Evolutionary conservation across 2,888 invertebrate genomes (phyloP).

Genomic region (Volucella bombylans): DNA sequence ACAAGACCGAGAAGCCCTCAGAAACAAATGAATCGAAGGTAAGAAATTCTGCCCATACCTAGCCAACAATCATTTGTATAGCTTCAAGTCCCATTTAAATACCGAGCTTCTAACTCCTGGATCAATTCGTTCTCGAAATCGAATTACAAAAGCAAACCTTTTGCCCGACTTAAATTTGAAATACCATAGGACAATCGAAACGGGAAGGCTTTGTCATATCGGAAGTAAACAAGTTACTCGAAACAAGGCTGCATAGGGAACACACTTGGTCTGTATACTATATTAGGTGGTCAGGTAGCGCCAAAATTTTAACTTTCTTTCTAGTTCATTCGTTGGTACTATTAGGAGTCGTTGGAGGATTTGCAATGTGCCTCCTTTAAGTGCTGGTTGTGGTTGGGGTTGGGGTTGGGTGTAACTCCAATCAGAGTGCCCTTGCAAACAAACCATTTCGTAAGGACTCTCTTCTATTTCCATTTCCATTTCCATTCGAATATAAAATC

Average conservation of each 20-base stretch:
- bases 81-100: constrained; percentile 60
- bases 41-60: too few relatives aligned
- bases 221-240: too few relatives aligned
- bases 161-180: constrained; percentile 56
- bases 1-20: too few relatives aligned
- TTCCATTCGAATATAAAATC: constrained; percentile 46
- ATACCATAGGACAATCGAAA: constrained; percentile 17
- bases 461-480: constrained; percentile 50
- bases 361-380: constrained; percentile 55
- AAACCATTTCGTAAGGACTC: constrained; percentile 31
- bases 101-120: constrained; percentile 38
- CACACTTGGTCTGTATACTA: constrained; percentile 1
- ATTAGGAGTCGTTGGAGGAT: constrained; percentile 29
- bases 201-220: too few relatives aligned
- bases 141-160: constrained; percentile 58
- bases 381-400: background rate
- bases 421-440: constrained; percentile 15
- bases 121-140: constrained; percentile 52
- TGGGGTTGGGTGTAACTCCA: too few relatives aligned
- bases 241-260: background rate
- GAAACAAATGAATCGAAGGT: too few relatives aligned
- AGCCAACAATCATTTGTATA: constrained; percentile 1
- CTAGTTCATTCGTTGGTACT: constrained; percentile 27
- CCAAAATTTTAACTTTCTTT: constrained; percentile 60
- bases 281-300: constrained; percentile 64